Percentiles rank a stretch among this genome's conserved stretches.
Evolutionary conservation across 2,888 invertebrate species (phyloP).

Genomic region (Dusona sp.): DNA sequence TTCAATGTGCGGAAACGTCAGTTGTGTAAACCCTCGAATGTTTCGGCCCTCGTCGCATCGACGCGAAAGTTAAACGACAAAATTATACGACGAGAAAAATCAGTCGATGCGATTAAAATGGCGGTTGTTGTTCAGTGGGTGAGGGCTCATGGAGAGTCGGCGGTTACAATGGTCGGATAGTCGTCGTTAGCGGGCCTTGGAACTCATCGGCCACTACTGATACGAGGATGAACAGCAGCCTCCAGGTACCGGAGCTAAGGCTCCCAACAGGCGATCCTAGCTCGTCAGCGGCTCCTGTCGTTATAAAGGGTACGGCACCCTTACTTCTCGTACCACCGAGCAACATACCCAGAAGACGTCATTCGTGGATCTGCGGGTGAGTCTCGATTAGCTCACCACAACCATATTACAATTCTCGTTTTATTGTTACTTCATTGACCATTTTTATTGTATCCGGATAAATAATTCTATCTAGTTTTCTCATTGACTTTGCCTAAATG

Average conservation of each 20-base stretch:
- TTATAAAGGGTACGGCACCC: slow-evolving; percentile 75
- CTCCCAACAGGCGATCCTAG: slow-evolving; percentile 86
- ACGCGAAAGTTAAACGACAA: background rate
- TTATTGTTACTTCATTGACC: background rate
- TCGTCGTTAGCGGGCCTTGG: slow-evolving; percentile 69
- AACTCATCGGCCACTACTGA: slow-evolving; percentile 79
- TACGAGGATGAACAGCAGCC: slow-evolving; percentile 84
- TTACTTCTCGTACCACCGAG: slow-evolving; percentile 85
- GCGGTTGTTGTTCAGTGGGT: slow-evolving; percentile 70
- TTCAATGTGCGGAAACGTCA: background rate
- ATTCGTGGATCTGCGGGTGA: slow-evolving; percentile 93
- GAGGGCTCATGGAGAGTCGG: slow-evolving; percentile 68
- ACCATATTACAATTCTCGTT: slow-evolving; percentile 2
- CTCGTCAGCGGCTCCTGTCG: slow-evolving; percentile 69
- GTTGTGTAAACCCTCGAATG: background rate
- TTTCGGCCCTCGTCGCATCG: background rate
- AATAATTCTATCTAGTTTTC: background rate
- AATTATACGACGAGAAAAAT: background rate
- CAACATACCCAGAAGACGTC: slow-evolving; percentile 88
- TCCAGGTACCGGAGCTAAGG: slow-evolving; percentile 90
- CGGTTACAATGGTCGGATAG: slow-evolving; percentile 67
- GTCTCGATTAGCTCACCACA: slow-evolving; percentile 77
- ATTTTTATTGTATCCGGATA: background rate
- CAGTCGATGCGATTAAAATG: slow-evolving; percentile 47
- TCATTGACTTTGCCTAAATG: background rate